Conservation (phyloP, 2,888 invertebrate genomes). For the Erebia palarica region DNA sequence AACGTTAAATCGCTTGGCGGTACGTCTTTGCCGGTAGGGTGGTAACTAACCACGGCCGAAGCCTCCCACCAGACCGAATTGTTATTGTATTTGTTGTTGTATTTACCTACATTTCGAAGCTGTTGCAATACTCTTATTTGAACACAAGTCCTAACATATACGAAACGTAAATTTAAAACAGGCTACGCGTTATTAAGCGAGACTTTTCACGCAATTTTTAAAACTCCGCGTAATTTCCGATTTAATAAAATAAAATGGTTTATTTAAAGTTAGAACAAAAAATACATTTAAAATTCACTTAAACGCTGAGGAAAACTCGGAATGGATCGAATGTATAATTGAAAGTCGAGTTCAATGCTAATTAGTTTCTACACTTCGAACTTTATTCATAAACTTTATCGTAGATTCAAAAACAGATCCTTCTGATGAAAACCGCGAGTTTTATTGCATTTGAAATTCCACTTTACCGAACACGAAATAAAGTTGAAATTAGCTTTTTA, state of each 20-base stretch:
- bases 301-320: neutral
- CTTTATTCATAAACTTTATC: conserved; percentile 39
- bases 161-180: neutral
- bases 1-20: no score
- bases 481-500: conserved; percentile 36
- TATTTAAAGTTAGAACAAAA: neutral
- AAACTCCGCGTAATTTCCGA: neutral
- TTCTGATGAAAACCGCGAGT: conserved; percentile 15
- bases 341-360: conserved; percentile 31
- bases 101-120: conserved; percentile 3
- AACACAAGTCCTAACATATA: neutral
- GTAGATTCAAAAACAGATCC: conserved; percentile 34
- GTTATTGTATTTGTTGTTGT: no score
- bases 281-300: neutral
- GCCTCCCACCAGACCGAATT: no score
- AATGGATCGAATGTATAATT: conserved; percentile 14
- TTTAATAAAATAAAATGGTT: neutral
- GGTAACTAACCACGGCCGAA: no score
- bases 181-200: neutral
- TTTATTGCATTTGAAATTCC: conserved; percentile 26
- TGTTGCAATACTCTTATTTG: neutral
- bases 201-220: neutral
- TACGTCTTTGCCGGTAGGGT: no score
- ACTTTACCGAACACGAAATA: conserved; percentile 22
- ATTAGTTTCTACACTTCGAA: conserved; percentile 37